Conservation (phyloP, 2,113 vertebrate species). For the Quiscalus mexicanus region DNA sequence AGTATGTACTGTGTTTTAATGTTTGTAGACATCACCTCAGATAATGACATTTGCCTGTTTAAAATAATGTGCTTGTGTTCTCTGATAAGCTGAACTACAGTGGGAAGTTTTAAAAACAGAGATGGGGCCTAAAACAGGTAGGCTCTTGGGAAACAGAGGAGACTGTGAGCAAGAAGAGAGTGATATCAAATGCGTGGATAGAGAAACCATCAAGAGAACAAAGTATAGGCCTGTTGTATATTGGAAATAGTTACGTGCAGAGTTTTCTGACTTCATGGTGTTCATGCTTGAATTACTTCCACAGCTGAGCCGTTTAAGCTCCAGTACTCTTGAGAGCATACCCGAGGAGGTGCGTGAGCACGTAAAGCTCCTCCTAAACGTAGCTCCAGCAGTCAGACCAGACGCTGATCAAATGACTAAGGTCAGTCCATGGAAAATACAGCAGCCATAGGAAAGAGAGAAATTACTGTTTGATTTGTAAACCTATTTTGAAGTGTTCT, state of each 20-base stretch:
- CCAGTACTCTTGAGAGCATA: constrained; percentile 83
- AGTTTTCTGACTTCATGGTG: constrained; percentile 29
- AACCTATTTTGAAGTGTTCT: not conserved
- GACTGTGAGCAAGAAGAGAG: not conserved
- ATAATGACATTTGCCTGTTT: not conserved
- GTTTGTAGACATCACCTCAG: not conserved
- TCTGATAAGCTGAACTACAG: not conserved
- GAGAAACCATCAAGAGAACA: not conserved
- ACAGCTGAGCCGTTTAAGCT: constrained; percentile 90
- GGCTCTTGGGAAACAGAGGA: not conserved
- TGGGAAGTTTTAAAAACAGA: not conserved
- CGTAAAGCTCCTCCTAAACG: constrained; percentile 92
- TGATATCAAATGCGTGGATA: not conserved
- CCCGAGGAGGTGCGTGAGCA: constrained; percentile 94
- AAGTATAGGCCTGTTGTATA: not conserved
- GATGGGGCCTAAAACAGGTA: not conserved
- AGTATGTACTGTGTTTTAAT: not conserved
- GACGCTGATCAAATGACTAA: constrained; percentile 99
- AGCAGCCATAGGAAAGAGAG: not conserved
- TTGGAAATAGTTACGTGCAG: not conserved
- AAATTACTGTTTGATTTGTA: not conserved
- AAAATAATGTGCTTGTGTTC: not conserved
- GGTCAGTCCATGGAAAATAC: constrained; percentile 72
- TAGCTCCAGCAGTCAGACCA: constrained; percentile 90
- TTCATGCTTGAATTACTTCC: constrained; percentile 32